phyloP scores from a whole-genome alignment of 2,888 invertebrate species.

The Synergus japonicus region DNA sequence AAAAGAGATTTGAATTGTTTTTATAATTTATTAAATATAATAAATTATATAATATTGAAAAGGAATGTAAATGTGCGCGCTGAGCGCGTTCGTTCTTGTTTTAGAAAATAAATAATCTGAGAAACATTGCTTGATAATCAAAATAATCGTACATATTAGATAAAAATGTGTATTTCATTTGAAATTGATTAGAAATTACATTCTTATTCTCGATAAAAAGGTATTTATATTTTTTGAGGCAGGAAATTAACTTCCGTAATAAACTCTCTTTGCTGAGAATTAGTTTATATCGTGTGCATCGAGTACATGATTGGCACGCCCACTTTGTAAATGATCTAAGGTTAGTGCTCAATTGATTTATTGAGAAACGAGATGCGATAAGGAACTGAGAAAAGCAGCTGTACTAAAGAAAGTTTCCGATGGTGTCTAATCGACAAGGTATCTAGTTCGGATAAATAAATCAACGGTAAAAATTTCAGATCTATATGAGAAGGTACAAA shows the following conservation, averaged over 20 bases:
- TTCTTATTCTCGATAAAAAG: no score
- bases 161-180: no score
- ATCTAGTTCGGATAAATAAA: not conserved
- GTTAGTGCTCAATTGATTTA: conserved; percentile 1
- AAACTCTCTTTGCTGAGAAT: not conserved
- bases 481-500: not conserved
- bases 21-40: no score
- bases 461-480: not conserved
- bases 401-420: not conserved
- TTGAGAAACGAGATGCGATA: not conserved
- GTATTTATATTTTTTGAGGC: not conserved
- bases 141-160: no score
- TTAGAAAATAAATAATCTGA: not conserved
- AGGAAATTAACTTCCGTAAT: not conserved
- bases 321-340: conserved; percentile 1
- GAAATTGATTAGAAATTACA: no score
- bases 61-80: no score
- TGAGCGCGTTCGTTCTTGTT: not conserved
- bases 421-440: not conserved
- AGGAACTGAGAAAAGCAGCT: not conserved
- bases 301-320: not conserved
- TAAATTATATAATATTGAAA: no score
- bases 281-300: not conserved
- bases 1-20: no score
- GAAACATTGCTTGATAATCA: no score